phyloP scores from a whole-genome alignment of 2,888 invertebrate species.

The Archips xylosteana region DNA sequence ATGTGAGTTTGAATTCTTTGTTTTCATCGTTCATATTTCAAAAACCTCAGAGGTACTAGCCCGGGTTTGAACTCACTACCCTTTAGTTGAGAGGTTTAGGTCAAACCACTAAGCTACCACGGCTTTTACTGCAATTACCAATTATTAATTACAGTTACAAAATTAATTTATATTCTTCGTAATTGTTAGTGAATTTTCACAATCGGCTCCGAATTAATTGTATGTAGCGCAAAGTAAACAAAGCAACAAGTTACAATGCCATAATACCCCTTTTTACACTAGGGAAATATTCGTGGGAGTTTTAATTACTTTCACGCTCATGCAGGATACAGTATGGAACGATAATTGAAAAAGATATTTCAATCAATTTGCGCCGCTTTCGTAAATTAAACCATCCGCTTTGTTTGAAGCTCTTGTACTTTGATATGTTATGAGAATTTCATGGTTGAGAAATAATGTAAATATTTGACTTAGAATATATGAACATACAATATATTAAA shows the following conservation, averaged over 20 bases:
- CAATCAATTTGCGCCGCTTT: not conserved
- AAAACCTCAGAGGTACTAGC: too few relatives aligned
- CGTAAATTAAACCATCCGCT: not conserved
- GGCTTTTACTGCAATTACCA: too few relatives aligned
- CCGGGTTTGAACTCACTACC: too few relatives aligned
- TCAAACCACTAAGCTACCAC: too few relatives aligned
- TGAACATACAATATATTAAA: too few relatives aligned
- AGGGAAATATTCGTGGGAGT: constrained; percentile 14
- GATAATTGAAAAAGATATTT: constrained; percentile 5
- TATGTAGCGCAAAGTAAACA: constrained; percentile 2
- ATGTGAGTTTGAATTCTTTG: too few relatives aligned
- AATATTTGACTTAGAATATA: too few relatives aligned
- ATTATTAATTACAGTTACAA: not conserved
- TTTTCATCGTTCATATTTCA: too few relatives aligned
- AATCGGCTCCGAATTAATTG: constrained; percentile 1
- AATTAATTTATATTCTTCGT: not conserved
- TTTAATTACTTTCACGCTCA: constrained; percentile 18
- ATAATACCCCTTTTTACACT: not conserved
- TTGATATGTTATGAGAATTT: not conserved
- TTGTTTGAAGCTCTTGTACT: not conserved
- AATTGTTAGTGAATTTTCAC: not conserved
- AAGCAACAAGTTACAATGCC: not conserved
- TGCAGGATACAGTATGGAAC: not conserved
- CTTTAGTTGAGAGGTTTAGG: too few relatives aligned
- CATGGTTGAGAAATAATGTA: not conserved